Evolutionary conservation across 1,140 invertebrate genomes (phyloP), one percentile per base, ranked within the genome.

Genomic region (Mesaphorura yosii): DNA sequence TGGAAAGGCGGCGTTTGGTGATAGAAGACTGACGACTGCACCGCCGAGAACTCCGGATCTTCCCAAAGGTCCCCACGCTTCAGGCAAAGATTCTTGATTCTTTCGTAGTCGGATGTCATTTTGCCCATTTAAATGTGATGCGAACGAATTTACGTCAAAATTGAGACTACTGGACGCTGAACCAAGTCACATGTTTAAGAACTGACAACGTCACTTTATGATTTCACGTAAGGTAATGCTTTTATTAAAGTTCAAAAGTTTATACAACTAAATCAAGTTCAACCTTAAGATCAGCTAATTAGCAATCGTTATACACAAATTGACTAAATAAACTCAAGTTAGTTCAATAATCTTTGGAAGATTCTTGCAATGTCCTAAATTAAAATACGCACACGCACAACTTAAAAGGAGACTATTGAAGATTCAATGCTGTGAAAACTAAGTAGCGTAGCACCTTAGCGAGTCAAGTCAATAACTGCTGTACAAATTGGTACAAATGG

Each of bases 1-100:
- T 86, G 81, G 70, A 91, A 90, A 1, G 87, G 86, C 15, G 88
- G 87, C 20, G 86, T 89, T 69, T 93, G 88, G 69, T 91, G 86
- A 67, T 92, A 92, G 67, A 92, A 93, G 3, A 92, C 86, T 1
- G 88, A 91, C 1, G 82, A 73, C 67, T 90, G 87, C 0, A 79
- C 80, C 0, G 87, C 86, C 7, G 86, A 83, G 70, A 92, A 93
- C 68, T 89, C 87, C 1, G 85, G 83, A 72, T 93, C 88, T 71
- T 91, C 86, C 84, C 85, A 93, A n/a, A 89, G 73, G 68, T 86
- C 78, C 10, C 79, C 82, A 52, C 79, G 76, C 72, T 84, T 81
- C 65, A 84, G 72, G 70, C 86, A 90, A 57, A 78, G 75, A 63
- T 78, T 76, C 69, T 82, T 82, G 61, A 91, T 84, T 38, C 82